These are phyloP conservation scores for Heliothis virescens DNA, from an alignment of 1,140 invertebrate species.

Conservation along the genomic window DNA sequence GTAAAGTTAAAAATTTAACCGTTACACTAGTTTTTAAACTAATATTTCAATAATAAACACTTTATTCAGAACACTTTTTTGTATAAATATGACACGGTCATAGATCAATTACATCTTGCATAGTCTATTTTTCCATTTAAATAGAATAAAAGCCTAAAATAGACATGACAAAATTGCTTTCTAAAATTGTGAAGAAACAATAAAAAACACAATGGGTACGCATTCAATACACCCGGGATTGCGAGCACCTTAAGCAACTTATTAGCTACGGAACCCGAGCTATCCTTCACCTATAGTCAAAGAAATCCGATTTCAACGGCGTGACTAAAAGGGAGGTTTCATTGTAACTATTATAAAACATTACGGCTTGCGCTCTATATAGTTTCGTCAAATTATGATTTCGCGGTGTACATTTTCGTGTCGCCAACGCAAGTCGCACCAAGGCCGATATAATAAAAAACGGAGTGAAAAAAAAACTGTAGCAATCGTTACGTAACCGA, in stretches of 20 bases:
- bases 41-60: no score
- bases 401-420: conserved; percentile 63
- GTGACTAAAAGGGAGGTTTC: conserved; percentile 66
- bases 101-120: no score
- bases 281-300: conserved; percentile 59
- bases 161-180: conserved; percentile 4
- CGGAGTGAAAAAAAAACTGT: conserved; percentile 64
- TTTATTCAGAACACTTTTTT: no score
- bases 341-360: conserved; percentile 46
- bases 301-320: conserved; percentile 62
- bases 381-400: conserved; percentile 70
- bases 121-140: no score
- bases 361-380: conserved; percentile 57
- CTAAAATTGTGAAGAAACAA: conserved; percentile 20
- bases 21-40: no score
- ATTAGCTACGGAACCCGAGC: conserved; percentile 50
- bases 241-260: conserved; percentile 27
- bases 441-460: conserved; percentile 69
- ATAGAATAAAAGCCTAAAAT: not conserved
- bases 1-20: no score
- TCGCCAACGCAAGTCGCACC: conserved; percentile 63
- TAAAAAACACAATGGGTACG: conserved; percentile 34
- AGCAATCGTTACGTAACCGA: conserved; percentile 69
- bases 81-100: no score
- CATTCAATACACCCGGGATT: conserved; percentile 32